Evolutionary conservation across 35 echinoderm and acorn worm species (phyloP).

Genomic region (Holothuria glaberrima): DNA sequence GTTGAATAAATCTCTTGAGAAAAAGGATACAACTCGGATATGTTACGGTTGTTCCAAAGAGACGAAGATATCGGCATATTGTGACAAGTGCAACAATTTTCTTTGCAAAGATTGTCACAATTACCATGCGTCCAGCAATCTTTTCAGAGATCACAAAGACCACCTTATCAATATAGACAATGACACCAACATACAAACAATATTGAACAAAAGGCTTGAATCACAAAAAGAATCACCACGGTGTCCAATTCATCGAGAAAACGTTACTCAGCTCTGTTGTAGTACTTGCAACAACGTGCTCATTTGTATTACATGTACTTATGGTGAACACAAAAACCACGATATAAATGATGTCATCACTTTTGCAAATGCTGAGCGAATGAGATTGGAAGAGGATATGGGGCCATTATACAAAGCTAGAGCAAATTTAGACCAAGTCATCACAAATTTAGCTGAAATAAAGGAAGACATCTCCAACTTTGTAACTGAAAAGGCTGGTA

Average conservation of each 20-base stretch:
- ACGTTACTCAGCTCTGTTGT: neutral
- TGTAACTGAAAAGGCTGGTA: neutral
- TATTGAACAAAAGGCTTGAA: neutral
- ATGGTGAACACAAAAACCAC: constrained; percentile 39
- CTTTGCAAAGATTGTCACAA: neutral
- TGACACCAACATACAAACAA: neutral
- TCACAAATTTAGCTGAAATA: neutral
- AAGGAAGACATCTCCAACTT: neutral
- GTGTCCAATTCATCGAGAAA: neutral
- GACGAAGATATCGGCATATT: neutral
- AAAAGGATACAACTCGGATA: neutral
- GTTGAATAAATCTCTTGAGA: constrained; percentile 8
- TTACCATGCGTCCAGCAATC: neutral
- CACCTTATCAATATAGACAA: neutral
- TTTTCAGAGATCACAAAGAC: constrained; percentile 2
- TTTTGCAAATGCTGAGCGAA: neutral
- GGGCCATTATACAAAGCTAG: neutral
- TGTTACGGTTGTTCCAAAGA: constrained; percentile 14
- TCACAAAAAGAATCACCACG: neutral
- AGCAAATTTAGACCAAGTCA: neutral
- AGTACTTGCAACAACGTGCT: neutral
- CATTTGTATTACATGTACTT: constrained; percentile 24
- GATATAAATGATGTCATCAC: constrained; percentile 19
- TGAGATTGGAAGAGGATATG: neutral
- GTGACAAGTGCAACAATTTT: neutral